A percentile compares a stretch with the other conserved stretches of the same genome.
These are phyloP conservation scores for Grantiella picta DNA, from an alignment of 2,113 vertebrate genomes.

Conservation along the genomic window DNA sequence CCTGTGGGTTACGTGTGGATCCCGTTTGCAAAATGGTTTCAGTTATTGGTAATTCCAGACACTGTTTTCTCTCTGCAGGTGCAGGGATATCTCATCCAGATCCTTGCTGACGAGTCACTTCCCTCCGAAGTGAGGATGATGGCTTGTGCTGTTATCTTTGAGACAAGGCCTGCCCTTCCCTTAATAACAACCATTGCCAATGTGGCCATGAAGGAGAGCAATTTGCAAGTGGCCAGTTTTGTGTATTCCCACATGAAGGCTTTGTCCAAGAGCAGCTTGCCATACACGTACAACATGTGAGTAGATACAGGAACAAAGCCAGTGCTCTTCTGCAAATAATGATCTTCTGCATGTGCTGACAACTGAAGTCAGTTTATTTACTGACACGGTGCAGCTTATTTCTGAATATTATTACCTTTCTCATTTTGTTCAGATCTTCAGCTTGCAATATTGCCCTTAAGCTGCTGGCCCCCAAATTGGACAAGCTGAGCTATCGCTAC, in stretches of 20 bases:
- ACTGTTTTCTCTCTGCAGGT: constrained; percentile 64
- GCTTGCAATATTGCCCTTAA: constrained; percentile 81
- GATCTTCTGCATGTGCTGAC: background rate
- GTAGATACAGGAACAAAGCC: background rate
- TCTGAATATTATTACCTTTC: background rate
- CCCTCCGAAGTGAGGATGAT: constrained; percentile 78
- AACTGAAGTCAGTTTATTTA: background rate
- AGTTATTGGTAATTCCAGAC: background rate
- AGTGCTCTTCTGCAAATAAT: background rate
- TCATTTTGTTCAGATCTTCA: constrained; percentile 72
- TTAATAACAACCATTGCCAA: constrained; percentile 73
- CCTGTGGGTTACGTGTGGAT: background rate
- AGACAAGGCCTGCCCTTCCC: constrained; percentile 75
- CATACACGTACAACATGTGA: constrained; percentile 74
- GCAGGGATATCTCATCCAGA: constrained; percentile 76
- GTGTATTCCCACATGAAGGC: constrained; percentile 82
- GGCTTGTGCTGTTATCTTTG: constrained; percentile 79
- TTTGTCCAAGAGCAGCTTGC: constrained; percentile 71
- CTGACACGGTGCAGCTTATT: background rate
- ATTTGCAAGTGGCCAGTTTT: constrained; percentile 81
- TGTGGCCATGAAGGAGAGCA: constrained; percentile 71
- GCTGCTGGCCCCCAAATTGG: constrained; percentile 72
- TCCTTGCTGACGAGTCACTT: constrained; percentile 74
- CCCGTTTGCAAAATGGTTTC: background rate
- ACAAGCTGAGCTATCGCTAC: constrained; percentile 71